Conservation (phyloP, 2,113 vertebrate genomes). For the Polypterus bichir region DNA sequence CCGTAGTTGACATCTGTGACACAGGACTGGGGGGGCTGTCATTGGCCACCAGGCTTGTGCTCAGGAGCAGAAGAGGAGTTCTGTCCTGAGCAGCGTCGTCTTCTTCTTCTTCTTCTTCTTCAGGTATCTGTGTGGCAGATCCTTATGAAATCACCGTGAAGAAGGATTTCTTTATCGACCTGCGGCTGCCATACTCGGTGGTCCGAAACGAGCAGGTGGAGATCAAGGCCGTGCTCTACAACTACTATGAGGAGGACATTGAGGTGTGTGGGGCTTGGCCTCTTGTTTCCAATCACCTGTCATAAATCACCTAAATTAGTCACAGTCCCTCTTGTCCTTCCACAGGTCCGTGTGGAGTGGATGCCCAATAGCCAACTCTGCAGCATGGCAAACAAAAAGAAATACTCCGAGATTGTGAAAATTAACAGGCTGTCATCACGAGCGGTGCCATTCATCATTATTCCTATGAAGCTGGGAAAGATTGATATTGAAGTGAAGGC, state of each 20-base stretch:
- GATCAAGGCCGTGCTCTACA: constrained; percentile 53
- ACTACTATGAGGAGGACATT: constrained; percentile 24
- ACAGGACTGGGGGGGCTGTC: too few species aligned
- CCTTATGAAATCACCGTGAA: constrained; percentile 39
- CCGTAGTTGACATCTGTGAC: too few species aligned
- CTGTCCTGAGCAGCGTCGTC: too few species aligned
- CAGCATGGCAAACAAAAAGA: constrained; percentile 38
- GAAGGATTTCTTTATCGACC: constrained; percentile 51
- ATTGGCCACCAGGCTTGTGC: too few species aligned
- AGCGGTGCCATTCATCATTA: constrained; percentile 42
- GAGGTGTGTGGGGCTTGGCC: neutral
- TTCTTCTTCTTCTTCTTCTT: neutral
- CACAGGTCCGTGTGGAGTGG: constrained; percentile 52
- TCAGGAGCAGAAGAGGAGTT: too few species aligned
- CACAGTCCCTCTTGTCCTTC: neutral
- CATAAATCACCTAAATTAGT: too few species aligned
- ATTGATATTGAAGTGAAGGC: constrained; percentile 49
- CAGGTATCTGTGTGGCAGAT: constrained; percentile 55
- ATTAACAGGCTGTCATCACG: constrained; percentile 33
- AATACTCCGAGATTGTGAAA: constrained; percentile 32
- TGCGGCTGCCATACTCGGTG: constrained; percentile 50
- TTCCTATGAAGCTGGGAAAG: constrained; percentile 44
- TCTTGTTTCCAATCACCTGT: neutral
- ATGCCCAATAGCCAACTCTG: constrained; percentile 49
- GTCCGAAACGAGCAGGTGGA: constrained; percentile 51